Percentiles rank a stretch among this genome's conserved stretches.
phyloP scores from a whole-genome alignment of 2,797 vertebrate genomes.

The Cryptoprocta ferox region DNA sequence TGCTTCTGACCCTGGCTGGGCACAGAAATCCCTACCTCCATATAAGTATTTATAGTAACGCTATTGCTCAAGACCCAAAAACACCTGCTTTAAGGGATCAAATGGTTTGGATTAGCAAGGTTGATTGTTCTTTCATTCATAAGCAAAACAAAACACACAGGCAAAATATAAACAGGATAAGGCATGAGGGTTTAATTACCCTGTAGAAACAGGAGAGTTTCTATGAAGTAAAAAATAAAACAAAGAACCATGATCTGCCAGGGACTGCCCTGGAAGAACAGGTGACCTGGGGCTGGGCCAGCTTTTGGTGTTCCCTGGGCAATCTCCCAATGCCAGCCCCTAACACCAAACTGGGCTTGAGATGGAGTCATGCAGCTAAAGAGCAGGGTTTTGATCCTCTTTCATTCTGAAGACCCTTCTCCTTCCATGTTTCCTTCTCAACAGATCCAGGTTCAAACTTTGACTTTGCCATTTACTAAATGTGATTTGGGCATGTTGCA shows the following conservation, averaged over 20 bases:
- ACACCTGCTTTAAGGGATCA: conserved; percentile 43
- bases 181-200: conserved; percentile 72
- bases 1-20: background rate
- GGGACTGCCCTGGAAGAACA: background rate
- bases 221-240: conserved; percentile 33
- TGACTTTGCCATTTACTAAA: background rate
- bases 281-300: background rate
- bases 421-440: background rate
- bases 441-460: background rate
- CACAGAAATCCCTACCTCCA: background rate
- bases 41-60: background rate
- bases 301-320: background rate
- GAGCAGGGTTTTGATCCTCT: background rate
- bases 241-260: background rate
- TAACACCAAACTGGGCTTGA: background rate
- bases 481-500: background rate
- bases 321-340: background rate
- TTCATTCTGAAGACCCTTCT: background rate
- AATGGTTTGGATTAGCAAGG: conserved; percentile 39
- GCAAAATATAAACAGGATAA: conserved; percentile 58
- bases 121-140: conserved; percentile 57
- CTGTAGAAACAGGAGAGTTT: conserved; percentile 34
- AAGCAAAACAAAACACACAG: conserved; percentile 53
- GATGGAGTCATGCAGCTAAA: background rate
- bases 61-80: conserved; percentile 29